Conservation (phyloP, 2,113 vertebrate genomes). For the Tretioscincus oriximinensis region DNA sequence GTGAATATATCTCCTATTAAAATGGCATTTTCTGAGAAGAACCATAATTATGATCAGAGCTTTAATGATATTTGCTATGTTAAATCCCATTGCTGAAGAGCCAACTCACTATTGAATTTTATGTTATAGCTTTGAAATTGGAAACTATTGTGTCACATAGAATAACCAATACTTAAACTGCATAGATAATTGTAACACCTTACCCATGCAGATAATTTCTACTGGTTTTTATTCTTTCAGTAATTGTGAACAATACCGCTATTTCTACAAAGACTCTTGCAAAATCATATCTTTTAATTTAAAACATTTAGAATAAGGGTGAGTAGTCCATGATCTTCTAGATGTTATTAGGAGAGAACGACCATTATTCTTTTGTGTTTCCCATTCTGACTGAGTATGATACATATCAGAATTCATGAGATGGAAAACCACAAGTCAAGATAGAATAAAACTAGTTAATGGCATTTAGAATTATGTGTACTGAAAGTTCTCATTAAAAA, state of each 20-base stretch:
- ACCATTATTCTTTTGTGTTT: no score
- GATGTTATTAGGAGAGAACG: no score
- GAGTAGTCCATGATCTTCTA: no score
- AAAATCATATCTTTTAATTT: neutral
- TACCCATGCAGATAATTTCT: neutral
- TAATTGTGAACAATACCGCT: neutral
- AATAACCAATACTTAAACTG: neutral
- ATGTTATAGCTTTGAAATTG: neutral
- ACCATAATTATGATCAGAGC: neutral
- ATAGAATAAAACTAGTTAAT: neutral
- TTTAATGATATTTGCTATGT: neutral
- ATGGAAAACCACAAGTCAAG: no score
- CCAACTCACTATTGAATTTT: neutral
- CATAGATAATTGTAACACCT: neutral
- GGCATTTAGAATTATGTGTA: neutral
- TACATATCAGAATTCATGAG: no score
- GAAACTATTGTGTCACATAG: neutral
- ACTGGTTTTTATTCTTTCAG: neutral
- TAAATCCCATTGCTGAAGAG: neutral
- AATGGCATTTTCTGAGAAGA: neutral
- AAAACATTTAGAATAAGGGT: neutral
- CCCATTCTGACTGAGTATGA: no score
- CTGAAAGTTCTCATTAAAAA: neutral
- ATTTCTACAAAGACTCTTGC: constrained; percentile 27
- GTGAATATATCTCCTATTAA: no score